Percentiles rank a stretch among this genome's conserved stretches.
phyloP scores from a whole-genome alignment of 2,888 invertebrate species.

The Agonopterix subpropinquella region DNA sequence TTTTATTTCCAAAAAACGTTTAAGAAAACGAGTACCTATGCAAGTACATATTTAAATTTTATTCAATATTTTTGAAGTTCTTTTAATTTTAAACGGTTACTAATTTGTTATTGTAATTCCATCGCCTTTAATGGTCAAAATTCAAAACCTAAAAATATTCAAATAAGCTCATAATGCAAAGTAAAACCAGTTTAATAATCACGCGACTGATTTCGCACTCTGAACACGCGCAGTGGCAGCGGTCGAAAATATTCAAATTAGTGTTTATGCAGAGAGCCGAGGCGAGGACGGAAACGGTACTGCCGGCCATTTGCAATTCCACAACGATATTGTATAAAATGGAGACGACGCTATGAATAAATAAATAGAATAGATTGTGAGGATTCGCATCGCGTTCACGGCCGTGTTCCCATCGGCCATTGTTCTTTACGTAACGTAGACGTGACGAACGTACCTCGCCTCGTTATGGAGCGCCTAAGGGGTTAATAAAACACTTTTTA shows the following conservation, averaged over 20 bases:
- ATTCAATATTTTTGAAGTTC: too few species aligned
- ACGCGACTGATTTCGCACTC: slow-evolving; percentile 8
- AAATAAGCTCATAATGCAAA: too few species aligned
- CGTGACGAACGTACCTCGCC: slow-evolving; percentile 27
- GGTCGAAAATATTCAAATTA: slow-evolving; percentile 53
- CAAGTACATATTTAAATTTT: too few species aligned
- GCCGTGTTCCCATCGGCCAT: slow-evolving; percentile 64
- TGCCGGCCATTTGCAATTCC: slow-evolving; percentile 54
- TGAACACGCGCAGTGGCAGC: slow-evolving; percentile 7
- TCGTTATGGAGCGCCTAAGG: slow-evolving; percentile 10
- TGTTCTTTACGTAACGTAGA: slow-evolving; percentile 65
- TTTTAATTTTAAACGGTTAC: too few species aligned
- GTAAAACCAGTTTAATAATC: not conserved
- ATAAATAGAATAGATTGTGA: slow-evolving; percentile 38
- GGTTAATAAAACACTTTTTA: too few species aligned
- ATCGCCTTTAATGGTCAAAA: too few species aligned
- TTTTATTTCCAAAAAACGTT: too few species aligned
- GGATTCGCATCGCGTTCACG: slow-evolving; percentile 57
- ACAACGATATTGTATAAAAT: slow-evolving; percentile 52
- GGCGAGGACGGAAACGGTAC: slow-evolving; percentile 56
- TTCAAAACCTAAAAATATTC: too few species aligned
- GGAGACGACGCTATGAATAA: slow-evolving; percentile 54
- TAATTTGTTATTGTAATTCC: too few species aligned
- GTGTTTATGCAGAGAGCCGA: slow-evolving; percentile 42
- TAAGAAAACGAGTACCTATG: too few species aligned